Evolutionary conservation across 1,140 invertebrate genomes (phyloP), one percentile per base, ranked within the genome.

Genomic region (Lepidurus couesii): DNA sequence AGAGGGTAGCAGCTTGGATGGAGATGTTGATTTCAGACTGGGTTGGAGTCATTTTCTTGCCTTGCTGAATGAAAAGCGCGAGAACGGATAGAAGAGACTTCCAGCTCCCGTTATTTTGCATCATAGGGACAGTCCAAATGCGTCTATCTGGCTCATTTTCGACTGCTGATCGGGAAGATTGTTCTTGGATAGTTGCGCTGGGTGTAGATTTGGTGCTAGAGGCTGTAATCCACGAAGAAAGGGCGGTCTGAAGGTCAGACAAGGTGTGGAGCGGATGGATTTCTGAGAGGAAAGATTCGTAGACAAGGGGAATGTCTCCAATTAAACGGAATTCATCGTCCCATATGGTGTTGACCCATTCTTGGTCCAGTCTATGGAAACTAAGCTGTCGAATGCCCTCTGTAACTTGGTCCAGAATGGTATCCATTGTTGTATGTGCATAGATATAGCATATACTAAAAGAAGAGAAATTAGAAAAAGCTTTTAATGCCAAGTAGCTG

Each of bases 261-360:
- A 88, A 82, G 73, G 86, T 79, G 13, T 81, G 77, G 44, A 80
- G 79, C 75, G 85, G 84, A 34, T 86, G 83, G 6, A 84, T 82
- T 78, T 84, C 85, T 73, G 85, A 83, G 16, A 88, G 80, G 53
- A 85, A 83, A 10, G 85, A 81, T 8, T 86, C 80, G 78, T 87
- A 87, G 6, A 86, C 84, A n/a, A 82, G 80, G 5, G 88, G 85
- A 44, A 87, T 81, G 73, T 86, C 84, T 8, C 85, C 82, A n/a
- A 85, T 83, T 10, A 84, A 84, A 43, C 86, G 80, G 79, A 89
- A 89, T 75, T 88, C 86, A 74, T 81, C 81, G 16, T 87, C 83
- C 85, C 87, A 89, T 0, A 87, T 80, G 24, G 82, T 83, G 78
- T 86, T 83, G 34, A 88, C 84, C 89, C 89, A 89, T 6, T 84